These are phyloP conservation scores for Limnephilus marmoratus DNA, from an alignment of 2,888 invertebrate species.

Conservation along the genomic window DNA sequence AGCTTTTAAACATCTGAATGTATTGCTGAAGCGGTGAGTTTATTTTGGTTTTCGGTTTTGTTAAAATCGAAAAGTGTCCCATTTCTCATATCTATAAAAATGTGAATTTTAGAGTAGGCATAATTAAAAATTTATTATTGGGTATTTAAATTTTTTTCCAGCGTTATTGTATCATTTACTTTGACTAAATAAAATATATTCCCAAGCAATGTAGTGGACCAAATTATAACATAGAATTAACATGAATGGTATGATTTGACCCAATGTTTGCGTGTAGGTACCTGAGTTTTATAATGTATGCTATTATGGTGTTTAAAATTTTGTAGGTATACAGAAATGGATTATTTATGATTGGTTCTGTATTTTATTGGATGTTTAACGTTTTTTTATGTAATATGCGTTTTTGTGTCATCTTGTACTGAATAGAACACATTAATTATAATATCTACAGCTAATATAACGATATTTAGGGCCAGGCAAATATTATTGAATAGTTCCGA, in stretches of 20 bases:
- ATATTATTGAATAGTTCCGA: constrained; percentile 80
- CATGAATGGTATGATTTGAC: not conserved
- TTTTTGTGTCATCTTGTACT: constrained; percentile 11
- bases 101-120: no score
- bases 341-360: not conserved
- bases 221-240: not conserved
- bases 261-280: not conserved
- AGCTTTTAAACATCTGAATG: no score
- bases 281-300: not conserved
- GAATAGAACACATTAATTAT: constrained; percentile 78
- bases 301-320: not conserved
- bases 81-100: no score
- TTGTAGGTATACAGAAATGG: not conserved
- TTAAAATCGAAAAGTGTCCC: no score
- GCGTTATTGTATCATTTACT: no score
- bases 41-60: no score
- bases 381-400: not conserved
- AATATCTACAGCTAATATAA: constrained; percentile 79
- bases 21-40: no score
- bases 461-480: constrained; percentile 78
- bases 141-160: no score
- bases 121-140: no score
- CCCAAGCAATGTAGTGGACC: not conserved
- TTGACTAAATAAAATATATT: not conserved
- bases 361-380: not conserved